Base-by-base conservation (phyloP, 2,113 vertebrate species). In the Arenaria interpres region DNA sequence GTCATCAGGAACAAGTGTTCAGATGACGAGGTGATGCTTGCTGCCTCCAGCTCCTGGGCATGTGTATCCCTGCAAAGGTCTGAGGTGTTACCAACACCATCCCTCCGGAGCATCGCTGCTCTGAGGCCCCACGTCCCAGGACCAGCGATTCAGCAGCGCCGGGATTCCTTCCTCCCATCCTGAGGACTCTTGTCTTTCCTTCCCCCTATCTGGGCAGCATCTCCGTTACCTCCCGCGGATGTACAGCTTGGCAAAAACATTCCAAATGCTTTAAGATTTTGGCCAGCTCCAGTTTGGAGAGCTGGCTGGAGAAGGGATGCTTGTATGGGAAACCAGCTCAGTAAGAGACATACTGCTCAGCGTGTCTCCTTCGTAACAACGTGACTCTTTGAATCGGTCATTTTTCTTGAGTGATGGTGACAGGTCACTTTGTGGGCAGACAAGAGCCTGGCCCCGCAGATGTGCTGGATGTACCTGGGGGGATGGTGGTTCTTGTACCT, bases 71-170 rank as follows among this genome's bases (percentile, higher is more conserved):
- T 54, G 59, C 53, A 8, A 14, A 33, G 53, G 7, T 59, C 30
- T 41, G 63, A 20, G 63, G 35, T 53, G 39, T 35, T 37, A n/a
- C 2, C 20, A 46, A 16, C n/a, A 27, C 46, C 17, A 0, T 25
- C 50, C 4, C 0, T 12, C n/a, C 10, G 0, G 9, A 2, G n/a
- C 45, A 1, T 54, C 4, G 3, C 72, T 32, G n/a, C 56, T 48
- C 46, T 4, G 22, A 66, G 39, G 32, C 18, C 51, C 30, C 2
- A 19, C 10, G 10, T 50, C 60, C 27, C 32, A 50, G 54, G n/a
- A 54, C 15, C 35, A 39, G n/a, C 1, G 2, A 12, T 24, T 45
- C 33, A 12, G 50, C 5, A 10, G 6, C 14, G 37, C 59, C 2
- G 4, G 43, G 18, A 23, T 71, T 67, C 66, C 71, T 82, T 45